phyloP scores from a whole-genome alignment of 2,113 vertebrate species.

The Chlorocebus sabaeus region DNA sequence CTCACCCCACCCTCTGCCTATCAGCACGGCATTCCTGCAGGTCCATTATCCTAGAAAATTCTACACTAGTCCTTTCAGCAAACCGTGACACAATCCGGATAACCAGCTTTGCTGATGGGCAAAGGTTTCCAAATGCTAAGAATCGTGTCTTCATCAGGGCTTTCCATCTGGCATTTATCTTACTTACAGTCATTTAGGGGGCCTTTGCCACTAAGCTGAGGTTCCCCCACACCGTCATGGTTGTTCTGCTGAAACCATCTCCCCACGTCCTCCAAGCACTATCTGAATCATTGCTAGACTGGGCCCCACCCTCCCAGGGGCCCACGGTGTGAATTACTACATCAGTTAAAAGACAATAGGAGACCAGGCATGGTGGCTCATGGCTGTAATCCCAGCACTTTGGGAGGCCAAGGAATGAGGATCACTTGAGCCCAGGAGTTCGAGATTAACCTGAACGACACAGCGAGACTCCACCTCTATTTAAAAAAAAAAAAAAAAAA shows the following conservation, averaged over 20 bases:
- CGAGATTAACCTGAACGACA: no score
- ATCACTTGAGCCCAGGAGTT: no score
- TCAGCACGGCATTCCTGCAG: neutral
- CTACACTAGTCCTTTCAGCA: neutral
- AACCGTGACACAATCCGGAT: neutral
- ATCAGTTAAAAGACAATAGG: neutral
- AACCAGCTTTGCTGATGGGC: neutral
- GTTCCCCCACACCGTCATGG: neutral
- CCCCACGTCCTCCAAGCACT: fast-evolving
- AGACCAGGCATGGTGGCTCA: neutral
- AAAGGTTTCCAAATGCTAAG: neutral
- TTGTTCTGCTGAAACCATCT: neutral
- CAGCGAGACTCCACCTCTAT: no score
- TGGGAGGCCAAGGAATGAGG: no score
- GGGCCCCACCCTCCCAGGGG: neutral
- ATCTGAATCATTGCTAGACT: neutral
- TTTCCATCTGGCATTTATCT: neutral
- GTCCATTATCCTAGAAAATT: neutral
- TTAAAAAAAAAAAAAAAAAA: neutral
- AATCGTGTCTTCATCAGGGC: neutral
- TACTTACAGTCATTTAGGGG: neutral
- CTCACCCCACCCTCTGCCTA: neutral
- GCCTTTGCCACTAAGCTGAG: neutral
- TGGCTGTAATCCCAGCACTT: no score
- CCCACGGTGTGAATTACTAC: fast-evolving